These are phyloP conservation scores for Synodontis membranacea DNA, from an alignment of 2,113 vertebrate species.

Conservation along the genomic window DNA sequence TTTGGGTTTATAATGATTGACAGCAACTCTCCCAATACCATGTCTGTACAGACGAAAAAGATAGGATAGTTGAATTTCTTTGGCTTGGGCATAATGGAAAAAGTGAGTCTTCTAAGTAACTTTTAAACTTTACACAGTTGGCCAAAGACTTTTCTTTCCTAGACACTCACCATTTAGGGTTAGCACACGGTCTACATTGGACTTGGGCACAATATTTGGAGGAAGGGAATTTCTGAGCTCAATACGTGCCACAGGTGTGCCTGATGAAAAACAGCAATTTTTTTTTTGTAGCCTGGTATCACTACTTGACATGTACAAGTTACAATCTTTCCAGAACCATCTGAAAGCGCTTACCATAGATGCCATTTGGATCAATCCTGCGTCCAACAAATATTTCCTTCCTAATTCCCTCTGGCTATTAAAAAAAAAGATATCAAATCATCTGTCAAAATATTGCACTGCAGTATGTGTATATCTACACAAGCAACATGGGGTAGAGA, in stretches of 20 bases:
- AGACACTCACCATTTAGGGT: conserved; percentile 81
- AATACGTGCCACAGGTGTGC: conserved; percentile 68
- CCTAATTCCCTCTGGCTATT: conserved; percentile 88
- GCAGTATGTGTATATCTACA: not conserved
- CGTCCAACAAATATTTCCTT: conserved; percentile 73
- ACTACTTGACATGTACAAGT: not conserved
- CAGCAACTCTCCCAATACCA: conserved; percentile 78
- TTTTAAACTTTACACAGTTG: not conserved
- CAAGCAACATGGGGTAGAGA: not conserved
- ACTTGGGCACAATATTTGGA: conserved; percentile 82
- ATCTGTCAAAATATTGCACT: conserved; percentile 7
- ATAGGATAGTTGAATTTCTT: not conserved
- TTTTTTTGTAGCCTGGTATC: not conserved
- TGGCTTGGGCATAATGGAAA: not conserved
- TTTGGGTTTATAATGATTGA: conserved; percentile 66
- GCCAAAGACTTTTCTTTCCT: not conserved
- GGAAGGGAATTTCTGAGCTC: conserved; percentile 78
- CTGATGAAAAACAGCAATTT: conserved; percentile 61
- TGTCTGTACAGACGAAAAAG: conserved; percentile 70
- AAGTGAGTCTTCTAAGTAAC: not conserved
- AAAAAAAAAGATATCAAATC: conserved; percentile 50
- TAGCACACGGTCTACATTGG: conserved; percentile 74
- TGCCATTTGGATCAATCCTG: conserved; percentile 83
- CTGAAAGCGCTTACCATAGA: conserved; percentile 77
- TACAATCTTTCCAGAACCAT: not conserved